These are phyloP conservation scores for Panorpa germanica DNA, from an alignment of 2,888 invertebrate genomes.

Conservation along the genomic window DNA sequence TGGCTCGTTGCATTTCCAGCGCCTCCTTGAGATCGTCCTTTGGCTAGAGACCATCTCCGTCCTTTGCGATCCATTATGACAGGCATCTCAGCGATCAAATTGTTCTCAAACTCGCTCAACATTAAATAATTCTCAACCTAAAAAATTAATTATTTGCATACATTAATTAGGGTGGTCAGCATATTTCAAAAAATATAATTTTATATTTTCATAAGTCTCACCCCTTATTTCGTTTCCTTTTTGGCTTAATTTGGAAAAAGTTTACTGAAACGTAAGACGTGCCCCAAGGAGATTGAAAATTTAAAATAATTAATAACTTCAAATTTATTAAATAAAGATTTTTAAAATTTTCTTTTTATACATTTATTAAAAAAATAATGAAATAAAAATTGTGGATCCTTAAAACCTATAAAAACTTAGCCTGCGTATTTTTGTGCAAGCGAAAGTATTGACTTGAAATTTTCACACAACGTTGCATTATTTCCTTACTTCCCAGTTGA, in stretches of 20 bases:
- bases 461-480: too few relatives aligned
- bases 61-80: slow-evolving; percentile 51
- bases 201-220: background rate
- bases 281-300: background rate
- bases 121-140: slow-evolving; percentile 68
- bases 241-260: background rate
- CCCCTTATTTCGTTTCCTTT: background rate
- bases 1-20: slow-evolving; percentile 9
- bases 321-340: too few relatives aligned
- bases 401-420: too few relatives aligned
- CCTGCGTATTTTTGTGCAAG: too few relatives aligned
- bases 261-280: slow-evolving; percentile 2
- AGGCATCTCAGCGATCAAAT: slow-evolving; percentile 60
- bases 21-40: slow-evolving; percentile 20
- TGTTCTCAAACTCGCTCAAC: slow-evolving; percentile 74
- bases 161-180: background rate
- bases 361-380: too few relatives aligned
- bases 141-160: slow-evolving; percentile 12
- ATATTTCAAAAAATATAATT: background rate
- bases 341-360: background rate
- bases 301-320: background rate
- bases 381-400: too few relatives aligned
- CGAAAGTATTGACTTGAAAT: too few relatives aligned
- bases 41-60: slow-evolving; percentile 52
- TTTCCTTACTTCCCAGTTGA: too few relatives aligned